Percentiles rank a stretch among this genome's conserved stretches.
Evolutionary conservation across 2,888 invertebrate genomes (phyloP).

Genomic region (Diadromus collaris): DNA sequence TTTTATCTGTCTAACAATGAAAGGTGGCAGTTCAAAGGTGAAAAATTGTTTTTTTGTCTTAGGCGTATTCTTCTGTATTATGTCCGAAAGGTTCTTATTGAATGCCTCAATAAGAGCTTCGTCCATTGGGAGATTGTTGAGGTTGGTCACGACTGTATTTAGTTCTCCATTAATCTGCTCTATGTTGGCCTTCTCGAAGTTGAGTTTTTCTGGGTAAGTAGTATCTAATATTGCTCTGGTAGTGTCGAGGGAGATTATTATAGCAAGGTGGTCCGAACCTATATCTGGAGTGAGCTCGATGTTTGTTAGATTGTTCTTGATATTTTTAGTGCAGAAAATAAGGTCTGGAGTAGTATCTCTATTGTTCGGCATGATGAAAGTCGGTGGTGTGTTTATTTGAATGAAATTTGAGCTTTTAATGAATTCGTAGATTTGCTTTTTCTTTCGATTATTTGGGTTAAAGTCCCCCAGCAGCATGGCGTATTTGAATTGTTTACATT

Average conservation of each 20-base stretch:
- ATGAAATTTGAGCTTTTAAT: slow-evolving; percentile 10
- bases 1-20: slow-evolving; percentile 2
- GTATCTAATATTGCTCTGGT: neutral
- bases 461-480: slow-evolving; percentile 21
- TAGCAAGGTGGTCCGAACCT: neutral
- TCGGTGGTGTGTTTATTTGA: slow-evolving; percentile 13
- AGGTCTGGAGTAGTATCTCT: slow-evolving; percentile 20
- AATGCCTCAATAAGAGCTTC: slow-evolving; percentile 1
- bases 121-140: neutral
- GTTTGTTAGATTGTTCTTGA: slow-evolving; percentile 11
- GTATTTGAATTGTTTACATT: slow-evolving; percentile 10
- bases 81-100: neutral
- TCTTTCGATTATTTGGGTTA: slow-evolving; percentile 10
- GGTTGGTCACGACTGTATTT: neutral
- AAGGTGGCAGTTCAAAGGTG: neutral
- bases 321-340: slow-evolving; percentile 10
- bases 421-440: slow-evolving; percentile 10
- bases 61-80: slow-evolving; percentile 16
- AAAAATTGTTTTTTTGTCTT: slow-evolving; percentile 15
- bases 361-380: slow-evolving; percentile 26
- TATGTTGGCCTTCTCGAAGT: slow-evolving; percentile 5
- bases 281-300: neutral
- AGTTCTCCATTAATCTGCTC: slow-evolving; percentile 1
- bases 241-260: slow-evolving; percentile 4
- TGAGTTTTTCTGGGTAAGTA: neutral